Evolutionary conservation across 2,797 vertebrate species (phyloP).

Genomic region (Heteromormyrus szaboi): DNA sequence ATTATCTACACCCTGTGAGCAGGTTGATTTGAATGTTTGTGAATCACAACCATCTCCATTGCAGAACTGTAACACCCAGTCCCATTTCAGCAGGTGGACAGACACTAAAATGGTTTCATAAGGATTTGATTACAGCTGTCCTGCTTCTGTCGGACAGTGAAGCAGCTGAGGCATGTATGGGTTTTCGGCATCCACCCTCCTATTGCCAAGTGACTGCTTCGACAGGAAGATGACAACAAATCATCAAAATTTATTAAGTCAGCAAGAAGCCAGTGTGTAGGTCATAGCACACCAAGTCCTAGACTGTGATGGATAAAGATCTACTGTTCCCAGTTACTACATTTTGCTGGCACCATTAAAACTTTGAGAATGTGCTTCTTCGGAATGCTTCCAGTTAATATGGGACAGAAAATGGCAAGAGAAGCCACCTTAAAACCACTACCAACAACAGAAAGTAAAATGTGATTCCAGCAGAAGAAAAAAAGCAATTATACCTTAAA

Average conservation of each 20-base stretch:
- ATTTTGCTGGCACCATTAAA: not conserved
- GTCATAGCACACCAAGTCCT: not conserved
- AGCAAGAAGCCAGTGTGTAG: not conserved
- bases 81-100: not conserved
- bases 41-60: not conserved
- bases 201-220: not conserved
- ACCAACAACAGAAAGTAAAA: not conserved
- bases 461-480: not conserved
- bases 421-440: not conserved
- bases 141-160: not conserved
- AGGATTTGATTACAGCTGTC: not conserved
- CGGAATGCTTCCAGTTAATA: not conserved
- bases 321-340: not conserved
- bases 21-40: not conserved
- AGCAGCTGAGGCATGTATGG: not conserved
- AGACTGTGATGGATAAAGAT: not conserved
- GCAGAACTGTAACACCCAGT: not conserved
- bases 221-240: not conserved
- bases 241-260: not conserved
- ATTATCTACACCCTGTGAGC: not conserved
- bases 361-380: not conserved
- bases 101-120: not conserved
- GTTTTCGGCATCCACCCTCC: no score
- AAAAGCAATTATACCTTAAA: not conserved
- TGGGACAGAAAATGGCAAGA: not conserved